Base-by-base conservation (phyloP, 2,888 invertebrate genomes). In the Epicampocera succincta region DNA sequence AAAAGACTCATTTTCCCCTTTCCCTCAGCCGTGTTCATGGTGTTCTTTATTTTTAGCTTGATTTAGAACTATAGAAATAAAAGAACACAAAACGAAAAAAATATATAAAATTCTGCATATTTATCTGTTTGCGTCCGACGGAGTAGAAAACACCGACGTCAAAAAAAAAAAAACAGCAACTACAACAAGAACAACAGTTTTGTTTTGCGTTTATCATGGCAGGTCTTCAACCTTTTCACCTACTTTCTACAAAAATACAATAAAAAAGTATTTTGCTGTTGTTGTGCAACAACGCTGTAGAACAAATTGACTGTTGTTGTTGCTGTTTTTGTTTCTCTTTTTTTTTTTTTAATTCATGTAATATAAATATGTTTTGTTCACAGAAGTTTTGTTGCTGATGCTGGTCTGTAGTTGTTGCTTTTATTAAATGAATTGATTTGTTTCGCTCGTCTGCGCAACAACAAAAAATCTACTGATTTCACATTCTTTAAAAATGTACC, bases 161-260 rank as follows among this genome's bases (percentile, higher is more conserved):
- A n/a, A n/a, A 54, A 65, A 74, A 71, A 73, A 54, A 65, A 74
- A 66, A 73, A 12, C 54, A 54, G 33, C 29, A 60, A 52, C 15
- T 60, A 74, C 15, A 76, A 58, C 29, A 73, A 68, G 60, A 84
- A 74, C 29, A 76, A 76, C 38, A 54, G 58, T 80, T 85, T 81
- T 63, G 65, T 75, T 69, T 72, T 77, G 77, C 83, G 68, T 76
- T 84, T 80, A 84, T 80, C 83, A 84, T 83, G 84, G 84, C 85
- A 85, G 85, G 83, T 85, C 85, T 84, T 85, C 84, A 84, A 89
- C 88, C 88, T 89, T 82, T 89, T 89, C 88, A 89, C 88, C 88
- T 89, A 89, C 89, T 89, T 89, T 88, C 87, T 85, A 85, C 71
- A 56, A 19, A 19, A 61, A 61, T 40, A 42, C 1, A 46, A 61